Evolutionary conservation across 2,888 invertebrate species (phyloP).

Genomic region (Laspeyria flexula): DNA sequence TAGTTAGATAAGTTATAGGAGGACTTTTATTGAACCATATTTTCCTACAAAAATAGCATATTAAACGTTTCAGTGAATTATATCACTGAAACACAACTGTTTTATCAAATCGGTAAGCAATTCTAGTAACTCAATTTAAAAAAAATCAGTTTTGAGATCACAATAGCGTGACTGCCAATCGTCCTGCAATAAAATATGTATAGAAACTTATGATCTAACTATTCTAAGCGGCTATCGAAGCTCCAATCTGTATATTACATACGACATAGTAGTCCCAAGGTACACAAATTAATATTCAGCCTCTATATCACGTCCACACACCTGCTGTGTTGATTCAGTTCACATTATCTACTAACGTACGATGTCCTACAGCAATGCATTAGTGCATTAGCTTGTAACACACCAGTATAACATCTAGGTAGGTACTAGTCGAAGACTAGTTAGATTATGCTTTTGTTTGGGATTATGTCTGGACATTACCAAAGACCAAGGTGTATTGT

Average conservation of each 20-base stretch:
- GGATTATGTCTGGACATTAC: background rate
- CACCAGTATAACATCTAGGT: conserved; percentile 16
- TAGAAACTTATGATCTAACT: conserved; percentile 22
- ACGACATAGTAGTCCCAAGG: conserved; percentile 55
- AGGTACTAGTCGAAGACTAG: conserved; percentile 33
- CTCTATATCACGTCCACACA: conserved; percentile 62
- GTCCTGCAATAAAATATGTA: conserved; percentile 30
- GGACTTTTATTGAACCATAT: no score
- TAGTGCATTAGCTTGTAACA: conserved; percentile 50
- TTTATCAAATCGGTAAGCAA: no score
- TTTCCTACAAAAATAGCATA: no score
- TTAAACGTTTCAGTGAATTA: no score
- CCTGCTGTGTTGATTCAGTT: conserved; percentile 76
- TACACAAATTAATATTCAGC: conserved; percentile 80
- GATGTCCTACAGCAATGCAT: conserved; percentile 58
- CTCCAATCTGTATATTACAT: conserved; percentile 40
- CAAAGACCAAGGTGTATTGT: no score
- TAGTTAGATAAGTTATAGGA: no score
- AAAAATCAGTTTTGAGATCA: no score
- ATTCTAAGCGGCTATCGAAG: conserved; percentile 24
- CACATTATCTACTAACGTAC: conserved; percentile 64
- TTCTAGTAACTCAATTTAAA: no score
- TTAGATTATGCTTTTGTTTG: background rate
- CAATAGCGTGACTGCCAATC: conserved; percentile 21
- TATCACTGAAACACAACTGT: no score